A percentile compares a stretch with the other conserved stretches of the same genome.
These are phyloP conservation scores for Hirtodrosophila confusa DNA, from an alignment of 2,888 invertebrate species.

Conservation along the genomic window DNA sequence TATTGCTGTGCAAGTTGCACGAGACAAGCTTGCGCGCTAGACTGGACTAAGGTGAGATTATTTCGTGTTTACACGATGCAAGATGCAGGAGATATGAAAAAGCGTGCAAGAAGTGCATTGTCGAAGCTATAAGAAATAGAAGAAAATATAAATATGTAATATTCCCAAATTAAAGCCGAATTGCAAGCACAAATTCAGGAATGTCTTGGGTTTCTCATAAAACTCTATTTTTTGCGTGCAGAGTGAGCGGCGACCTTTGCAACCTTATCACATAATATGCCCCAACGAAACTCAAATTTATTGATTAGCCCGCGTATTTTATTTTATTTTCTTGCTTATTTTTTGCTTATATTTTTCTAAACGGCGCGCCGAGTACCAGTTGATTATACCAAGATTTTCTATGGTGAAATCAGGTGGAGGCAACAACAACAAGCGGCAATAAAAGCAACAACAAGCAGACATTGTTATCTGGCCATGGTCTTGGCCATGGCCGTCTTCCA, in stretches of 20 bases:
- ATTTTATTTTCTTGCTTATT: slow-evolving; percentile 6
- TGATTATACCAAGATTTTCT: slow-evolving; percentile 45
- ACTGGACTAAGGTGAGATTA: too few relatives aligned
- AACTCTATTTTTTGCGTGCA: too few relatives aligned
- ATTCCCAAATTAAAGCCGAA: too few relatives aligned
- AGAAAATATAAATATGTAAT: too few relatives aligned
- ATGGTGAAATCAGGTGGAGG: slow-evolving; percentile 48
- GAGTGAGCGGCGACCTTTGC: slow-evolving; percentile 6
- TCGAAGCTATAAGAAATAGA: too few relatives aligned
- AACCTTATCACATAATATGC: slow-evolving; percentile 30
- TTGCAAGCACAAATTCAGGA: too few relatives aligned
- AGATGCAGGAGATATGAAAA: too few relatives aligned
- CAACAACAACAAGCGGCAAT: slow-evolving; percentile 9
- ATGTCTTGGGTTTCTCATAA: too few relatives aligned
- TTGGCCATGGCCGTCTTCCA: slow-evolving; percentile 53
- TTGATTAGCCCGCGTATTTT: slow-evolving; percentile 47
- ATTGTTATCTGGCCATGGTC: slow-evolving; percentile 63
- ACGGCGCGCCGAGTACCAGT: slow-evolving; percentile 12
- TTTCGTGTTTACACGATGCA: too few relatives aligned
- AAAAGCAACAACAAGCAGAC: slow-evolving; percentile 22
- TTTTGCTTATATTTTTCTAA: slow-evolving; percentile 6
- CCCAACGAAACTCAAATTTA: slow-evolving; percentile 41
- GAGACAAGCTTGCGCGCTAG: too few relatives aligned
- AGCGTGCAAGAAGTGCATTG: too few relatives aligned
- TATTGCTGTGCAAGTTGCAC: too few relatives aligned